Evolutionary conservation across 2,797 vertebrate genomes (phyloP).

Genomic region (Helicolenus hilgendorfi): DNA sequence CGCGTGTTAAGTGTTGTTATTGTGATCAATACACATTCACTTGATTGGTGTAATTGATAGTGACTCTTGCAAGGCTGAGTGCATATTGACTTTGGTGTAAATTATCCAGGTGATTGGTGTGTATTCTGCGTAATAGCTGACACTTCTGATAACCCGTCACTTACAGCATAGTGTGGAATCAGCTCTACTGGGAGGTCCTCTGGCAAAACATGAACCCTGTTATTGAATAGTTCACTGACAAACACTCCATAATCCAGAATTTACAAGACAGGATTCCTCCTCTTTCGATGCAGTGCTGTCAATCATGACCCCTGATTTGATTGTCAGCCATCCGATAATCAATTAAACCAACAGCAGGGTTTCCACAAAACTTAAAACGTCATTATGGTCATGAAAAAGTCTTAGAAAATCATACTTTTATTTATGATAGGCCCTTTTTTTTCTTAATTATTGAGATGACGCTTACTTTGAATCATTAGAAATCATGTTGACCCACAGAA

Average conservation of each 20-base stretch:
- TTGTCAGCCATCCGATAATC: background rate
- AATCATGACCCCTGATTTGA: background rate
- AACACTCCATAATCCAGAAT: background rate
- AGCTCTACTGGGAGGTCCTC: background rate
- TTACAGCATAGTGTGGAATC: constrained; percentile 1
- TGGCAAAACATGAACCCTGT: background rate
- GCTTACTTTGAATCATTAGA: background rate
- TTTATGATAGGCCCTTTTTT: background rate
- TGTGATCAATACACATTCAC: constrained; percentile 44
- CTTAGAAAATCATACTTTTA: background rate
- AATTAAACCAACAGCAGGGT: background rate
- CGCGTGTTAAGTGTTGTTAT: constrained; percentile 1
- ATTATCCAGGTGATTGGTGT: constrained; percentile 6
- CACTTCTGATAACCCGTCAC: constrained; percentile 3
- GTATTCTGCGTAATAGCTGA: constrained; percentile 3
- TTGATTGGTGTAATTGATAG: constrained; percentile 60
- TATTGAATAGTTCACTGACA: background rate
- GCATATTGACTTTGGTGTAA: constrained; percentile 51
- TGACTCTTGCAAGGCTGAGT: constrained; percentile 8
- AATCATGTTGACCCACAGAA: background rate
- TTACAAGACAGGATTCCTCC: background rate
- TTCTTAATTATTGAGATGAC: background rate
- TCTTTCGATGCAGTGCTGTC: background rate
- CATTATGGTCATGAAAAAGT: background rate
- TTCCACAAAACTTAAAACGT: background rate